Percentiles rank a stretch among this genome's conserved stretches.
Conservation (phyloP, 2,113 vertebrate genomes). For the Dromiciops gliroides region DNA sequence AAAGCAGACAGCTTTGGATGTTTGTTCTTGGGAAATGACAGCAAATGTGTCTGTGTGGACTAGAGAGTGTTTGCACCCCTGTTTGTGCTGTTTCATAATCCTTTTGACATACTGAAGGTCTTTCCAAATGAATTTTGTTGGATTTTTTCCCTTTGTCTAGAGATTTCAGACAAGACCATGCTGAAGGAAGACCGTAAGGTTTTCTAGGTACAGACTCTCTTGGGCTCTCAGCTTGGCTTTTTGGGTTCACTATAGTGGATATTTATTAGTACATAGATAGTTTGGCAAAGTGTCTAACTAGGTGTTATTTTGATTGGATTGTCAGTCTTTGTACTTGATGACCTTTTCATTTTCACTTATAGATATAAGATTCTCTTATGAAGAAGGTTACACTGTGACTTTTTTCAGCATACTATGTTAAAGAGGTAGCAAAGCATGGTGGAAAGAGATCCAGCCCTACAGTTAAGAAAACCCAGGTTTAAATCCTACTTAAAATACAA, state of each 20-base stretch:
- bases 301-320: neutral
- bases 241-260: neutral
- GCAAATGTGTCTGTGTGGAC: neutral
- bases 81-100: neutral
- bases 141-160: slow-evolving; percentile 21
- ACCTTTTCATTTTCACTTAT: neutral
- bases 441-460: neutral
- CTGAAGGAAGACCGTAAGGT: neutral
- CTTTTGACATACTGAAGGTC: neutral
- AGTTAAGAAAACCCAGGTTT: neutral
- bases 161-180: neutral
- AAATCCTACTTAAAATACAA: neutral
- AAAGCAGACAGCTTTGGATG: slow-evolving; percentile 1
- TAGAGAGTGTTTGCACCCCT: neutral
- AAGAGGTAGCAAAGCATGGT: neutral
- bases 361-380: neutral
- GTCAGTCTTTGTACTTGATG: neutral
- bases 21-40: slow-evolving; percentile 13
- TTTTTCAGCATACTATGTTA: neutral
- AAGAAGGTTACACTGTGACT: neutral
- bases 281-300: neutral
- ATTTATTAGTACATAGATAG: neutral
- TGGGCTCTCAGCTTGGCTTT: neutral
- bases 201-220: neutral
- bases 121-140: slow-evolving; percentile 6